These are phyloP conservation scores for Chironomus striatipennis DNA, from an alignment of 1,140 invertebrate genomes.

Conservation along the genomic window DNA sequence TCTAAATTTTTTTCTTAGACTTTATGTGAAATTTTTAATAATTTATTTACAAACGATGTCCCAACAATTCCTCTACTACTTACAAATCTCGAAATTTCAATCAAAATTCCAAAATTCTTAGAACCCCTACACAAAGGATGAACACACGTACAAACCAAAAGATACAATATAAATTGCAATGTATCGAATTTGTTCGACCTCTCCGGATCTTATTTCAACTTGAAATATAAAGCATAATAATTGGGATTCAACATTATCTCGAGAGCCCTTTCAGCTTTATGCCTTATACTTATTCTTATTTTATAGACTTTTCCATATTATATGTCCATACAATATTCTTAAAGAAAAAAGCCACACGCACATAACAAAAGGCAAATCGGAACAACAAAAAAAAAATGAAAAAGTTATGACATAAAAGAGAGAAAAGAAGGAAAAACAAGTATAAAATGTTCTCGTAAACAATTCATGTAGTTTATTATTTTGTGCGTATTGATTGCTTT, in stretches of 20 bases:
- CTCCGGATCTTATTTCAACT: background rate
- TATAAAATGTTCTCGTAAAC: no score
- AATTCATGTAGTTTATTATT: no score
- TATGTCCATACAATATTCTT: no score
- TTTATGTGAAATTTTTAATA: no score
- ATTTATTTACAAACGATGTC: no score
- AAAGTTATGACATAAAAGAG: background rate
- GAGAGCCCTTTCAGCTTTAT: background rate
- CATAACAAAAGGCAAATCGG: background rate
- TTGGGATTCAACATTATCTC: slow-evolving; percentile 2
- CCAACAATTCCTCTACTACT: no score
- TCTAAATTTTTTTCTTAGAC: no score
- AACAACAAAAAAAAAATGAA: background rate
- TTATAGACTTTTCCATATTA: background rate
- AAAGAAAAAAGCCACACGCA: no score
- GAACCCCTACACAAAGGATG: no score
- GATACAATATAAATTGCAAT: background rate
- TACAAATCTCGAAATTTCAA: no score
- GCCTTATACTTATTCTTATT: background rate
- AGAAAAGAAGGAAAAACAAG: background rate
- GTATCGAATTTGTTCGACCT: slow-evolving; percentile 7
- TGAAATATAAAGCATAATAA: slow-evolving; percentile 4
- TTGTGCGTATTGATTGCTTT: no score
- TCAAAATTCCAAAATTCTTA: no score
- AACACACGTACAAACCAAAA: background rate